These are phyloP conservation scores for Sarcophaga variegata DNA, from an alignment of 2,888 invertebrate species.

Conservation along the genomic window DNA sequence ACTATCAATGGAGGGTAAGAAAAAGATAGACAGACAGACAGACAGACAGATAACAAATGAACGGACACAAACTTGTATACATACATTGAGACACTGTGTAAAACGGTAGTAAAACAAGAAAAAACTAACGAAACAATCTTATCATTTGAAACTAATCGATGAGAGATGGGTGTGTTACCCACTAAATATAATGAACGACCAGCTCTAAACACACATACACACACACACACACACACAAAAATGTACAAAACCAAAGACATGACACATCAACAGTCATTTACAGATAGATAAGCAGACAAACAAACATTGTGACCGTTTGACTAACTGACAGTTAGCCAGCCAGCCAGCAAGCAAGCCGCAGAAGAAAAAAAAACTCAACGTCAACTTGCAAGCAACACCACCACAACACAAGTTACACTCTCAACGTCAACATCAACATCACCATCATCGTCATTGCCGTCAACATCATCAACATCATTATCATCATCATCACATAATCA, in stretches of 20 bases:
- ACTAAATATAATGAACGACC: neutral
- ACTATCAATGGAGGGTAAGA: neutral
- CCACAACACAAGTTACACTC: no score
- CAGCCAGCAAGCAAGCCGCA: neutral
- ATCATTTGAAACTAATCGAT: slow-evolving; percentile 62
- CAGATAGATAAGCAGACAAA: neutral
- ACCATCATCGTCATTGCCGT: neutral
- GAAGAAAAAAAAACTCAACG: neutral
- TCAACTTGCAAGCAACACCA: neutral
- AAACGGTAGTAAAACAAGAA: slow-evolving; percentile 29
- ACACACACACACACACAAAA: neutral
- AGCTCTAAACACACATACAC: slow-evolving; percentile 18
- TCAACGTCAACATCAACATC: neutral
- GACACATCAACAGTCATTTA: neutral
- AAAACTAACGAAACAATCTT: slow-evolving; percentile 39
- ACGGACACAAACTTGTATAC: no score
- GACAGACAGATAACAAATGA: neutral
- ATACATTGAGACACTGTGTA: neutral
- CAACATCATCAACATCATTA: neutral
- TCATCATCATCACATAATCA: neutral
- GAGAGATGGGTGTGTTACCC: slow-evolving; percentile 65
- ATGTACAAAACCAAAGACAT: neutral
- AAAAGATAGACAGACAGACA: neutral
- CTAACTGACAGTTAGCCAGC: slow-evolving; percentile 1
- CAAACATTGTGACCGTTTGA: neutral